These are phyloP conservation scores for Lemur catta DNA, from an alignment of 2,797 vertebrate species.

Conservation along the genomic window DNA sequence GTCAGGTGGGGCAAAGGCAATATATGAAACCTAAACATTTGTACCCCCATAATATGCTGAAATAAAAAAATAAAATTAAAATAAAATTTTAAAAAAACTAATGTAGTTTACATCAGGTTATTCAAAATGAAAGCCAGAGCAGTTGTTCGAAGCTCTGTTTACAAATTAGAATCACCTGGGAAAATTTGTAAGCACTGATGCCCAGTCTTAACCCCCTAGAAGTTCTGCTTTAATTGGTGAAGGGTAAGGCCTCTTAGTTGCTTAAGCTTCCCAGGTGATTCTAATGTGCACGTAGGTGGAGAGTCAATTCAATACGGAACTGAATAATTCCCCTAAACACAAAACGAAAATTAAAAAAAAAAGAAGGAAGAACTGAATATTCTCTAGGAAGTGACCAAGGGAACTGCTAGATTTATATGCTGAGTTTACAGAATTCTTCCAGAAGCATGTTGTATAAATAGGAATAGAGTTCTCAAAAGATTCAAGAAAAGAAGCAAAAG, in stretches of 20 bases:
- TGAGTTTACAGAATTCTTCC: not conserved
- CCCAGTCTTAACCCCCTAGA: not conserved
- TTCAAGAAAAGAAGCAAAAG: not conserved
- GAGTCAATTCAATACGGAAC: not conserved
- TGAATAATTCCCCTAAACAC: not conserved
- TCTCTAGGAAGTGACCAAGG: not conserved
- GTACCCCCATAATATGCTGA: too few species aligned
- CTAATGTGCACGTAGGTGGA: not conserved
- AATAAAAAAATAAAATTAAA: too few species aligned
- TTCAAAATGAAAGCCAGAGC: not conserved
- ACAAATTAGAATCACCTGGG: not conserved
- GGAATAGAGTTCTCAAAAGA: not conserved
- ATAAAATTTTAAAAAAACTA: not conserved
- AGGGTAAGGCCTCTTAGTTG: too few species aligned
- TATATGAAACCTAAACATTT: too few species aligned
- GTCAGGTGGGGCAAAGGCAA: not conserved
- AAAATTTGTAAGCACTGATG: not conserved
- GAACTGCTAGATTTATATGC: not conserved
- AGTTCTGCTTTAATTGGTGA: not conserved
- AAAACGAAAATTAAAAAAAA: too few species aligned
- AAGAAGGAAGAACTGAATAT: not conserved
- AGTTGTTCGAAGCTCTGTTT: not conserved
- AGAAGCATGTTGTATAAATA: not conserved
- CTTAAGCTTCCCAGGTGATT: not conserved
- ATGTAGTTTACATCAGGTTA: not conserved